Evolutionary conservation across 2,113 vertebrate species (phyloP).

Genomic region (Seriola rivoliana): DNA sequence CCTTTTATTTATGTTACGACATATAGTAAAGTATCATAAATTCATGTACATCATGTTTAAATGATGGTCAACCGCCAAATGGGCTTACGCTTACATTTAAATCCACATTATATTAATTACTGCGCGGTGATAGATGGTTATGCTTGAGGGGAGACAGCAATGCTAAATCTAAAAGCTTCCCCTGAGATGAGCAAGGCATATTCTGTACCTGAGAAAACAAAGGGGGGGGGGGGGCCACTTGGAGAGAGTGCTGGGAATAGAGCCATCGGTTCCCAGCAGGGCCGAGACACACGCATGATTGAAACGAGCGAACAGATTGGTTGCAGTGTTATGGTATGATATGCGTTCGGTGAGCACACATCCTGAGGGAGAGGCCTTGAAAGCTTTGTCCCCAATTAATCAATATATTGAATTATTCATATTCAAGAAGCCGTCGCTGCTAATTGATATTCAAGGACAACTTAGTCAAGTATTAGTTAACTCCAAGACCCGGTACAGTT

Average conservation of each 20-base stretch:
- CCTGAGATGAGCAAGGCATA: conserved; percentile 58
- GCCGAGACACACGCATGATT: conserved; percentile 4
- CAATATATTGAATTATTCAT: conserved; percentile 37
- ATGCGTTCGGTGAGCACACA: conserved; percentile 27
- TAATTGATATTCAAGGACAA: conserved; percentile 43
- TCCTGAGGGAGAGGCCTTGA: conserved; percentile 26
- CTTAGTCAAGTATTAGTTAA: neutral
- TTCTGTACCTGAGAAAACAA: conserved; percentile 53
- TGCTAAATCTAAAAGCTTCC: conserved; percentile 63
- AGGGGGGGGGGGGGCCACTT: neutral
- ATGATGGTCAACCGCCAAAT: conserved; percentile 51
- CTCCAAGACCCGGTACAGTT: neutral
- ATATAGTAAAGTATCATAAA: conserved; percentile 7
- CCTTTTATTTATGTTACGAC: neutral
- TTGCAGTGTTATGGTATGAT: neutral
- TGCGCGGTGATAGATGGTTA: conserved; percentile 49
- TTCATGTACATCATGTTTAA: conserved; percentile 26
- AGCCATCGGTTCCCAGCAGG: conserved; percentile 47
- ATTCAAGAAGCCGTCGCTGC: conserved; percentile 3
- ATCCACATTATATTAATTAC: conserved; percentile 58
- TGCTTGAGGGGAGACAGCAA: conserved; percentile 37
- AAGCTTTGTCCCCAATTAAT: conserved; percentile 30
- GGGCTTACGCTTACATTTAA: conserved; percentile 47
- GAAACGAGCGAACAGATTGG: conserved; percentile 33
- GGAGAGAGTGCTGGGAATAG: conserved; percentile 47